Evolutionary conservation across 2,113 vertebrate genomes (phyloP).

Genomic region (Crotophaga sulcirostris): DNA sequence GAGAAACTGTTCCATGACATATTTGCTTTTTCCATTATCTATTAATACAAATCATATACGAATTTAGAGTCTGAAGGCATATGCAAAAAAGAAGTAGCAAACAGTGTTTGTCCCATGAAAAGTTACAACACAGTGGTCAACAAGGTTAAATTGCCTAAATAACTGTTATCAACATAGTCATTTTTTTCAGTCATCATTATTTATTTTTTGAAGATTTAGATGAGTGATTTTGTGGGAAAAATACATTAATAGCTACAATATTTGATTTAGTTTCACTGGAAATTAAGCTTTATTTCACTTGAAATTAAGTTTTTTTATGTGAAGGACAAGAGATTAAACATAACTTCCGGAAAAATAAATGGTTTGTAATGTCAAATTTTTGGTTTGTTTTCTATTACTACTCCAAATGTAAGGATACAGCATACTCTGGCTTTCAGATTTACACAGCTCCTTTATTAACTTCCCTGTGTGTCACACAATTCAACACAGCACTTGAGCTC

Average conservation of each 20-base stretch:
- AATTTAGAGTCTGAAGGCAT: neutral
- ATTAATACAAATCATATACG: neutral
- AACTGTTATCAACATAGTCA: fast-evolving
- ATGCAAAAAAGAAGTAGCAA: neutral
- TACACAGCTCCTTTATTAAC: neutral
- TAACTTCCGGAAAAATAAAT: neutral
- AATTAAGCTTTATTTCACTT: neutral
- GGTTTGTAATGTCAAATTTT: neutral
- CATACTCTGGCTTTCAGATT: neutral
- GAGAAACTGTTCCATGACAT: neutral
- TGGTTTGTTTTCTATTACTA: neutral
- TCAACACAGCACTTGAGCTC: neutral
- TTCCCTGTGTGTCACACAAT: neutral
- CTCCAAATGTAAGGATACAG: neutral
- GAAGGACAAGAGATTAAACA: neutral
- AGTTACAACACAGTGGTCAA: neutral
- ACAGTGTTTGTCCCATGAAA: neutral
- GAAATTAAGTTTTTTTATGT: neutral
- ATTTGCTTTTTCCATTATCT: neutral
- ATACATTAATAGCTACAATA: neutral
- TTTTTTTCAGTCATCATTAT: neutral
- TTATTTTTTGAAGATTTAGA: neutral
- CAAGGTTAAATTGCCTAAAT: neutral
- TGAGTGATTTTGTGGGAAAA: neutral
- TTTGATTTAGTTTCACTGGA: neutral